A percentile compares a stretch with the other conserved stretches of the same genome.
Evolutionary conservation across 2,888 invertebrate species (phyloP).

Genomic region (Auanema freiburgensis): DNA sequence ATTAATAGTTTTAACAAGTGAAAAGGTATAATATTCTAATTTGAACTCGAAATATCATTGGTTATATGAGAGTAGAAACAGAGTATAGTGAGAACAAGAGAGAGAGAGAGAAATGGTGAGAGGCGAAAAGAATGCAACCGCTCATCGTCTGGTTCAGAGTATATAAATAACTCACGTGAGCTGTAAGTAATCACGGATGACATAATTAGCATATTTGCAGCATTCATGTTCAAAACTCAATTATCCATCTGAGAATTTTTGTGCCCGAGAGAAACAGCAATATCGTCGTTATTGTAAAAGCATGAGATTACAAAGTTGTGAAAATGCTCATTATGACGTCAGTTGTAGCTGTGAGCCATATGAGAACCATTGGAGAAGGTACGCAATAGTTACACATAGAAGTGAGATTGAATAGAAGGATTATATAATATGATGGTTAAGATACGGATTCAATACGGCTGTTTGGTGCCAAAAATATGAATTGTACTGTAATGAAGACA

Average conservation of each 20-base stretch:
- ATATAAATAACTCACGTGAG: too few species aligned
- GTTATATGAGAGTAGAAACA: neutral
- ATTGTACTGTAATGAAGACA: constrained; percentile 46
- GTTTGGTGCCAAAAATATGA: constrained; percentile 55
- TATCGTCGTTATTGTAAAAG: constrained; percentile 40
- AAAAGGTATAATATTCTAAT: neutral
- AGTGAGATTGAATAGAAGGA: too few species aligned
- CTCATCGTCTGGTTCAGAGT: too few species aligned
- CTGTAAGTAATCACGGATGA: neutral
- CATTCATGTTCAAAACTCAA: constrained; percentile 43
- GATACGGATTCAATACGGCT: constrained; percentile 44
- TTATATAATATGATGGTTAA: constrained; percentile 14
- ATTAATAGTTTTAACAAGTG: too few species aligned
- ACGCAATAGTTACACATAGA: constrained; percentile 1
- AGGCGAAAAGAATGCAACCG: neutral
- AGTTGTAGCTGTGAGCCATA: constrained; percentile 48
- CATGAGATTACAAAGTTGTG: constrained; percentile 12
- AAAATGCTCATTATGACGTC: constrained; percentile 26
- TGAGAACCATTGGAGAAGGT: constrained; percentile 30
- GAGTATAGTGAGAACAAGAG: neutral
- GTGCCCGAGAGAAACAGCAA: constrained; percentile 38
- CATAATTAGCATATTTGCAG: constrained; percentile 24
- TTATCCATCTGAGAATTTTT: constrained; percentile 48
- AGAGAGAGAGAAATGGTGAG: constrained; percentile 4
- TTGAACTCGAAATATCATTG: neutral